These are phyloP conservation scores for Itoplectis maculator DNA, from an alignment of 2,888 invertebrate species.

Conservation along the genomic window DNA sequence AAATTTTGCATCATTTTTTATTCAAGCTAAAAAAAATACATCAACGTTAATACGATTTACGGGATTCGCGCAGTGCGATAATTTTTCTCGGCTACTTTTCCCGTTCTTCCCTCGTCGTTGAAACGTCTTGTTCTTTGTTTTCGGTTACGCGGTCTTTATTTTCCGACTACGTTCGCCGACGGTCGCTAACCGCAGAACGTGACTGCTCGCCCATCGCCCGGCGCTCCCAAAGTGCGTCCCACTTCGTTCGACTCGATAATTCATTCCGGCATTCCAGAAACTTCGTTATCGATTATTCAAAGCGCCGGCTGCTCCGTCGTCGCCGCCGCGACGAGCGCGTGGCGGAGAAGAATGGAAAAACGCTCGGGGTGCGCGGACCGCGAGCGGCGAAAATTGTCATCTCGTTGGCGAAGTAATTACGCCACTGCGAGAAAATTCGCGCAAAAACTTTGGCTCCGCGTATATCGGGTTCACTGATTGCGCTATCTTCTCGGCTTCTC, in stretches of 20 bases:
- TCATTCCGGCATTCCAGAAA: conserved; percentile 53
- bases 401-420: conserved; percentile 10
- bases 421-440: neutral
- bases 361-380: neutral
- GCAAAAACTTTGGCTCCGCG: neutral
- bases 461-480: too few species aligned
- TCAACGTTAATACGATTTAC: neutral
- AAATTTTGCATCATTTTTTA: neutral
- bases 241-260: conserved; percentile 53
- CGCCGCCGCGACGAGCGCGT: neutral
- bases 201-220: conserved; percentile 1
- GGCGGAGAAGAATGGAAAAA: neutral
- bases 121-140: neutral
- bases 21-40: neutral
- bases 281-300: conserved; percentile 60
- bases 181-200: conserved; percentile 53
- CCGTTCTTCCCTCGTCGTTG: neutral
- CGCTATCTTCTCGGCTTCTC: neutral
- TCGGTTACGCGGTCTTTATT: neutral
- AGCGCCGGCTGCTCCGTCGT: conserved; percentile 28
- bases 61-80: neutral
- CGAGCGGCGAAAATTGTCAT: conserved; percentile 20
- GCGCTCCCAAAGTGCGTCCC: conserved; percentile 19
- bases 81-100: neutral
- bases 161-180: conserved; percentile 13